These are phyloP conservation scores for Phytoseiulus persimilis DNA, from an alignment of 2,888 invertebrate species.

Conservation along the genomic window DNA sequence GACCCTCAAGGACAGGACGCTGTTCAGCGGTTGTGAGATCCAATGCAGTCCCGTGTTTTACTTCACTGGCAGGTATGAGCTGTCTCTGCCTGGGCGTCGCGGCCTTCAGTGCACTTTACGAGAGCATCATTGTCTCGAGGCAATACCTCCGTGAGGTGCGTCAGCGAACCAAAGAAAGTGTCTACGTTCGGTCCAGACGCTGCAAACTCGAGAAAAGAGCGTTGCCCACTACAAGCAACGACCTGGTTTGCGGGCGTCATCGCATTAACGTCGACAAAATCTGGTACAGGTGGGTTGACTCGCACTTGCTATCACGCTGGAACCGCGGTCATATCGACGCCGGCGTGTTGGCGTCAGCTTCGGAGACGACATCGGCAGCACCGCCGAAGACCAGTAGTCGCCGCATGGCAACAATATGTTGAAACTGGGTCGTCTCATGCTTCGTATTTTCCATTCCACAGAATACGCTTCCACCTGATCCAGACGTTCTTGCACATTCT, in stretches of 20 bases:
- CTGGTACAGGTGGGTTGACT: slow-evolving; percentile 31
- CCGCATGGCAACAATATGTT: neutral
- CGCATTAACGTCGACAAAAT: slow-evolving; percentile 32
- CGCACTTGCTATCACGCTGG: neutral
- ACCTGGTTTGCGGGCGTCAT: slow-evolving; percentile 28
- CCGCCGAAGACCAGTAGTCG: neutral
- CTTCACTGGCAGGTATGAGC: neutral
- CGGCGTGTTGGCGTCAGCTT: neutral
- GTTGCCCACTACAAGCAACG: neutral
- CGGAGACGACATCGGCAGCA: neutral
- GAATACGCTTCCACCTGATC: slow-evolving; percentile 20
- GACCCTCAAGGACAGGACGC: too few relatives aligned
- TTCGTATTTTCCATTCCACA: neutral
- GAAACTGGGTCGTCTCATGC: neutral
- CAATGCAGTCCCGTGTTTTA: neutral
- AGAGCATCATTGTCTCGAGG: slow-evolving; percentile 18
- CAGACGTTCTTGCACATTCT: slow-evolving; percentile 32
- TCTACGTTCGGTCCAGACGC: slow-evolving; percentile 23
- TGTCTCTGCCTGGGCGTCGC: slow-evolving; percentile 26
- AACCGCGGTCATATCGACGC: neutral
- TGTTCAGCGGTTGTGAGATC: neutral
- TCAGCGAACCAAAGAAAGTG: slow-evolving; percentile 23
- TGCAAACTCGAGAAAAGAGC: slow-evolving; percentile 26
- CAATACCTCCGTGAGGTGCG: slow-evolving; percentile 31
- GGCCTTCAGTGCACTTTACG: slow-evolving; percentile 31